phyloP scores from a whole-genome alignment of 2,113 vertebrate species.

The Leucopsar rothschildi region DNA sequence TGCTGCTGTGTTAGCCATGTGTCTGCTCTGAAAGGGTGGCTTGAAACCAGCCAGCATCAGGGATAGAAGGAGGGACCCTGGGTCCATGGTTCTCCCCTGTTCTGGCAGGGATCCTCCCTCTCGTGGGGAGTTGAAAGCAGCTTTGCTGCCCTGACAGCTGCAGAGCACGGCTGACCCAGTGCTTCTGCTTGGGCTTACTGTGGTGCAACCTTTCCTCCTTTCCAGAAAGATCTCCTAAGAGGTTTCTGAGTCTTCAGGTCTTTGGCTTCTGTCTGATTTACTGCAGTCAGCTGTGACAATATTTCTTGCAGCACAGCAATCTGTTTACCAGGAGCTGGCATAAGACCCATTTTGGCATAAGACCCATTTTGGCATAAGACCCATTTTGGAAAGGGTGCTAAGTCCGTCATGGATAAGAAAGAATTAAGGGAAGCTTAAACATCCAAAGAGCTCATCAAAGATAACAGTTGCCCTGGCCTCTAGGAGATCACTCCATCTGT shows the following conservation, averaged over 20 bases:
- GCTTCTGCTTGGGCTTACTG: not conserved
- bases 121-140: not conserved
- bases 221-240: not conserved
- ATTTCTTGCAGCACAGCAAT: not conserved
- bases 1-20: not conserved
- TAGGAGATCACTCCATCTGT: not conserved
- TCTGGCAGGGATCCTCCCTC: not conserved
- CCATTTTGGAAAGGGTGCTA: not conserved
- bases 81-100: not conserved
- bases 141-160: not conserved
- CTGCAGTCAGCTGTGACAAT: not conserved
- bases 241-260: not conserved
- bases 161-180: not conserved
- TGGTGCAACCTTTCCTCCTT: not conserved
- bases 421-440: not conserved
- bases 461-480: not conserved
- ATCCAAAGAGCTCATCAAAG: not conserved
- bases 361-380: not conserved
- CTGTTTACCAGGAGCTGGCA: not conserved
- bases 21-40: not conserved
- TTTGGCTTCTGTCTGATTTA: not conserved
- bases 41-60: not conserved
- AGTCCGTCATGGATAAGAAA: not conserved
- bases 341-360: not conserved
- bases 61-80: not conserved